Evolutionary conservation across 1,140 invertebrate species (phyloP).

Genomic region (Megalopta genalis): DNA sequence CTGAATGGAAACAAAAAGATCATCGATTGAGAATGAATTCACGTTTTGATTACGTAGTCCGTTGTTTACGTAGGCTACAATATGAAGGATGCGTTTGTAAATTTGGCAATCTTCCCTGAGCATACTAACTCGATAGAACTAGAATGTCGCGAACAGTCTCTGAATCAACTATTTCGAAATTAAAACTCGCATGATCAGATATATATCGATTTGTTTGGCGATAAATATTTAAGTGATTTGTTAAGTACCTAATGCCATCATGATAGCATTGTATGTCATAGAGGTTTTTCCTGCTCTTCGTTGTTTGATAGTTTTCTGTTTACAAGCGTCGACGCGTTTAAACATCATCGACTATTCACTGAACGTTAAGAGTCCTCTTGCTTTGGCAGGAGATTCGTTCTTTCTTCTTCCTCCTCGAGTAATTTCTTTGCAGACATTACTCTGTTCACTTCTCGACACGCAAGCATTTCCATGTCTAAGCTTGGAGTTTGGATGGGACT

Average conservation of each 20-base stretch:
- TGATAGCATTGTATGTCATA: conserved; percentile 68
- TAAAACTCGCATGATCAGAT: conserved; percentile 30
- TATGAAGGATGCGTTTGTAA: conserved; percentile 16
- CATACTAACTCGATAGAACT: conserved; percentile 41
- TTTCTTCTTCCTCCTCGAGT: conserved; percentile 67
- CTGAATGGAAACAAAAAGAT: background rate
- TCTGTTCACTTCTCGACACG: conserved; percentile 62
- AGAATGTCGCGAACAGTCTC: conserved; percentile 38
- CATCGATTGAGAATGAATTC: background rate
- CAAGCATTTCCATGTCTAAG: conserved; percentile 63
- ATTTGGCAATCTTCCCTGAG: conserved; percentile 56
- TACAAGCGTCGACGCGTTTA: conserved; percentile 43
- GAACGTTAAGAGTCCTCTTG: conserved; percentile 75
- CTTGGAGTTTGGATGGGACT: conserved; percentile 56
- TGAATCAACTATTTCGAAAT: conserved; percentile 43
- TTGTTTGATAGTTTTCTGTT: conserved; percentile 53
- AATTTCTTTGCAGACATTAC: conserved; percentile 62
- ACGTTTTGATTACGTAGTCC: conserved; percentile 16
- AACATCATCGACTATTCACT: conserved; percentile 65
- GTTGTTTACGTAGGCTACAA: conserved; percentile 13
- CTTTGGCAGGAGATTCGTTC: conserved; percentile 68
- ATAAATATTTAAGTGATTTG: conserved; percentile 62
- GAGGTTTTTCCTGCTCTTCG: conserved; percentile 61
- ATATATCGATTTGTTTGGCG: conserved; percentile 16
- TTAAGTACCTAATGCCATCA: conserved; percentile 72